Evolutionary conservation across 2,113 vertebrate species (phyloP).

Genomic region (Asarcornis scutulata): DNA sequence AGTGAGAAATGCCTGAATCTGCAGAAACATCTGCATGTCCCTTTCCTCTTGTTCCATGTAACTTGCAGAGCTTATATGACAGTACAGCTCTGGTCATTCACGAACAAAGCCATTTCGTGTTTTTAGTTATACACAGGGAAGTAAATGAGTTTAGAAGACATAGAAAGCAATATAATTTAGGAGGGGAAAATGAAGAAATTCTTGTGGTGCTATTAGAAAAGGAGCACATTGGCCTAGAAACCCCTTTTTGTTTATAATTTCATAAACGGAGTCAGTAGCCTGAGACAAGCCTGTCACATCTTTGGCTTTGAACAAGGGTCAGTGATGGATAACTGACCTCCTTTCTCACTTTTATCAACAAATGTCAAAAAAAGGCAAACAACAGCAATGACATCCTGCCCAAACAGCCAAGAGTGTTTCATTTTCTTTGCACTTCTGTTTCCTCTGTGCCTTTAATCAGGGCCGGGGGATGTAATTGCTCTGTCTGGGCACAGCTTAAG

Average conservation of each 20-base stretch:
- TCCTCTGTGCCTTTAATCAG: constrained; percentile 87
- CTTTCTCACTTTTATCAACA: constrained; percentile 59
- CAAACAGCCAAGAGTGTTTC: constrained; percentile 84
- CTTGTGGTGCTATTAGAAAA: not conserved
- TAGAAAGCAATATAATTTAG: not conserved
- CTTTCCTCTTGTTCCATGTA: not conserved
- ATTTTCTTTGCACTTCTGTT: constrained; percentile 84
- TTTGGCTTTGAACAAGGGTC: constrained; percentile 46
- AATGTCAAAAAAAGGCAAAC: constrained; percentile 66
- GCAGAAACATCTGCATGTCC: not conserved
- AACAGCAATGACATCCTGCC: constrained; percentile 84
- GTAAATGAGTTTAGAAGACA: not conserved
- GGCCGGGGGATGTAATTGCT: constrained; percentile 86
- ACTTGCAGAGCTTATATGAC: not conserved
- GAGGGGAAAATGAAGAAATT: not conserved
- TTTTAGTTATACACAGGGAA: not conserved
- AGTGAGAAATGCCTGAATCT: not conserved
- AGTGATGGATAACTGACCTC: constrained; percentile 64
- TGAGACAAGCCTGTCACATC: constrained; percentile 40
- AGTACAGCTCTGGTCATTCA: too few relatives aligned
- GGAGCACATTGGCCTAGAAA: not conserved
- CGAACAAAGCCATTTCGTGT: not conserved
- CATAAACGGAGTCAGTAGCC: constrained; percentile 10
- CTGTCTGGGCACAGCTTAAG: constrained; percentile 80
- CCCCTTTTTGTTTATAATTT: constrained; percentile 26